A percentile compares a stretch with the other conserved stretches of the same genome.
These are phyloP conservation scores for Netelia inedita DNA, from an alignment of 2,888 invertebrate species.

Conservation along the genomic window DNA sequence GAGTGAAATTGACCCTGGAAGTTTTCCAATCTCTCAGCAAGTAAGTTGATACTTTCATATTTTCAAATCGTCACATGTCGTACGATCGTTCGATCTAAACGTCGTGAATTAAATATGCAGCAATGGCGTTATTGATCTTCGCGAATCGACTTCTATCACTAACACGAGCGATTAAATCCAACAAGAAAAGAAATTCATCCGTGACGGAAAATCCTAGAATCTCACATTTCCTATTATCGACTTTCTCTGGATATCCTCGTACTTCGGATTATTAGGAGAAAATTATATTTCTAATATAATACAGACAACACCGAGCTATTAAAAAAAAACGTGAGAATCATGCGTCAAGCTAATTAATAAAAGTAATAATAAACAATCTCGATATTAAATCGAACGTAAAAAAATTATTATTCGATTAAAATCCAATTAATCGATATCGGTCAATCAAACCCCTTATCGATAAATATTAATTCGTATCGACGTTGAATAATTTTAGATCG, in stretches of 20 bases:
- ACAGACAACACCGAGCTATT: not conserved
- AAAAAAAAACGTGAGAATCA: too few relatives aligned
- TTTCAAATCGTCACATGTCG: not conserved
- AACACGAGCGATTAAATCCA: not conserved
- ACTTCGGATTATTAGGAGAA: not conserved
- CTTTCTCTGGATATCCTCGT: not conserved
- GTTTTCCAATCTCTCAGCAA: constrained; percentile 90
- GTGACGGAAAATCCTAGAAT: not conserved
- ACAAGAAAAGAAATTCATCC: not conserved
- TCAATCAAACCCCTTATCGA: not conserved
- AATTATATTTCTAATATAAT: not conserved
- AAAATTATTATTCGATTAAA: not conserved
- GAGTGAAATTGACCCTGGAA: constrained; percentile 91
- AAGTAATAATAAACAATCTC: not conserved
- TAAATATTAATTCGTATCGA: too few relatives aligned
- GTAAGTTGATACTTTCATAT: constrained; percentile 85
- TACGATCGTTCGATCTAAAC: constrained; percentile 21
- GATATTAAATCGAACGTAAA: not conserved
- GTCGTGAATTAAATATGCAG: constrained; percentile 29
- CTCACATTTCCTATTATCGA: not conserved
- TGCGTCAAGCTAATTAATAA: not conserved
- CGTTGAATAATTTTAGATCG: not conserved
- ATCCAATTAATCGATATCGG: not conserved
- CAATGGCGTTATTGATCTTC: constrained; percentile 2
- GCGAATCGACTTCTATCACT: not conserved